Evolutionary conservation across 2,797 vertebrate species (phyloP), one percentile per base, ranked within the genome.

Genomic region (Scolopax rusticola): DNA sequence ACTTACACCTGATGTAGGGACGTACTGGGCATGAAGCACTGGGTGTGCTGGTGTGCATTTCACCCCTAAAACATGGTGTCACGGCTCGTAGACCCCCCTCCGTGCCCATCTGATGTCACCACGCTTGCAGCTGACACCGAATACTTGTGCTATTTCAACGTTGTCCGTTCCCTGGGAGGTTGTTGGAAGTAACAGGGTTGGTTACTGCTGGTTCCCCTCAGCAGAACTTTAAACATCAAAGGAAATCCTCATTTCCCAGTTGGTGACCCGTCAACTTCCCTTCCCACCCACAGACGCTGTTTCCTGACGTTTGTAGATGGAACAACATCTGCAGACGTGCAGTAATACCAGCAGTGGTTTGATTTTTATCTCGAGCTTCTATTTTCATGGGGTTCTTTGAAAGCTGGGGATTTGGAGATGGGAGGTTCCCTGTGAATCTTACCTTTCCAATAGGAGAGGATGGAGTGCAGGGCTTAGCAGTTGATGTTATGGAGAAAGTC

Each of bases 31-130:
- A 3, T 8, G 73, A 2, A 77, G 91, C 40, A 12, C 53, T 71
- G 74, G 30, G 1, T 67, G 71, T 87, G 48, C 90, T 89, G 93
- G 90, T 80, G 89, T 93, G 82, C 43, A 8, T 92, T 89, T 95
- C 92, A 81, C 54, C 79, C 76, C 15, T 23, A 12, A 32, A 61
- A 59, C 68, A 20, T 73, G 53, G 0, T 54, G 25, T 28, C 12
- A 19, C 0, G 7, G 43, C 78, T 63, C 28, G 7, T 38, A 38
- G 76, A 43, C 6, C 17, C 17, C 82, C 69, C 11, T 38, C 67
- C 12, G 8, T 36, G 36, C 57, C 60, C 1, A 4, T 11, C 84
- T 65, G 78, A 63, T 85, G 86, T 70, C 74, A 41, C 87, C 33
- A 28, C 65, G 33, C 81, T 79, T 15, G 43, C 85, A 69, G 83